Percentiles rank a stretch among this genome's conserved stretches.
These are phyloP conservation scores for Bovichtus variegatus DNA, from an alignment of 2,797 vertebrate species.

Conservation along the genomic window DNA sequence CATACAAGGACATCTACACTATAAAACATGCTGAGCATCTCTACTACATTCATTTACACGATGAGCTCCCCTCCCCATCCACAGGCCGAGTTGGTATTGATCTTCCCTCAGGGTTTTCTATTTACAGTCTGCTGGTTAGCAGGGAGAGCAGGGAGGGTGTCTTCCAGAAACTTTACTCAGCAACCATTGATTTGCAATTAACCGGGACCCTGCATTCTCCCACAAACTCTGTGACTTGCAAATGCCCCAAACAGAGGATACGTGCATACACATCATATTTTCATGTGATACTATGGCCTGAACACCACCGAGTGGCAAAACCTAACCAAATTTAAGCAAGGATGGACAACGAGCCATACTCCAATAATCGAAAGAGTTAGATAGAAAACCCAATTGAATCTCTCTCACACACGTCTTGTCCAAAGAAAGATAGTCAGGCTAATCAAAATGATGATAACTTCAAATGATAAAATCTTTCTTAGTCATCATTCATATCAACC, in stretches of 20 bases:
- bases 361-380: not conserved
- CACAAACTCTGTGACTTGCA: slow-evolving; percentile 23
- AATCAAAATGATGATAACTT: not conserved
- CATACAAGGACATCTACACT: not conserved
- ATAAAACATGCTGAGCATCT: not conserved
- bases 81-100: slow-evolving; percentile 64
- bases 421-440: not conserved
- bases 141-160: slow-evolving; percentile 40
- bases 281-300: not conserved
- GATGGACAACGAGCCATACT: not conserved
- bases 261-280: not conserved
- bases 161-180: slow-evolving; percentile 70
- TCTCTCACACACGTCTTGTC: accelerated
- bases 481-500: not conserved
- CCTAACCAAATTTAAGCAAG: not conserved
- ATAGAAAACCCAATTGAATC: not conserved
- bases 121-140: slow-evolving; percentile 66
- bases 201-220: slow-evolving; percentile 35
- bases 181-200: slow-evolving; percentile 66
- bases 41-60: slow-evolving; percentile 24
- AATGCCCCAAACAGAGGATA: not conserved
- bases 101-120: slow-evolving; percentile 64
- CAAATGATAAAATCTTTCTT: not conserved
- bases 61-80: slow-evolving; percentile 46
- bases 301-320: not conserved